phyloP scores from a whole-genome alignment of 2,797 vertebrate genomes.

The Thaleichthys pacificus region DNA sequence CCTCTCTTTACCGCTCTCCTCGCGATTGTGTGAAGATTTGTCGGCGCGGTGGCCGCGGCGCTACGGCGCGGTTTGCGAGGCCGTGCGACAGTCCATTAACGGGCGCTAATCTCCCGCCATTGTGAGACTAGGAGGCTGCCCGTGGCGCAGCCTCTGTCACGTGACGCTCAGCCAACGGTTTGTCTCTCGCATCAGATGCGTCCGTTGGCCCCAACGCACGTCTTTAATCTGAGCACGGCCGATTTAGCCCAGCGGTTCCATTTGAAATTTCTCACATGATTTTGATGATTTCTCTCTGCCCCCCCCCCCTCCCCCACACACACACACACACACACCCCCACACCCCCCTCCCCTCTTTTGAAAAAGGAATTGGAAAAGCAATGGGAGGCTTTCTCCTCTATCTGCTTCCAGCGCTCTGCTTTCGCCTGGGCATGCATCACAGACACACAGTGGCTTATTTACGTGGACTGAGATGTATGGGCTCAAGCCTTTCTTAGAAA shows the following conservation, averaged over 20 bases:
- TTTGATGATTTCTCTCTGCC: slow-evolving; percentile 30
- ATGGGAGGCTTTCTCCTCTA: slow-evolving; percentile 33
- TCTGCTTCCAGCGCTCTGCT: slow-evolving; percentile 33
- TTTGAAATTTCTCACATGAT: slow-evolving; percentile 45
- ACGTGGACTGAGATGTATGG: slow-evolving; percentile 20
- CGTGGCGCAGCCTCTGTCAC: slow-evolving; percentile 28
- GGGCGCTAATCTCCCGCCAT: slow-evolving; percentile 52
- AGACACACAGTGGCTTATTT: slow-evolving; percentile 24
- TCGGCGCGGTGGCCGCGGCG: slow-evolving; percentile 31
- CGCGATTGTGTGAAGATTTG: slow-evolving; percentile 46
- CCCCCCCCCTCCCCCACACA: slow-evolving; percentile 35
- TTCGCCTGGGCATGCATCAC: slow-evolving; percentile 36
- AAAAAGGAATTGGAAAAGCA: slow-evolving; percentile 43
- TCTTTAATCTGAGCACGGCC: slow-evolving; percentile 27
- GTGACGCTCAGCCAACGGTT: slow-evolving; percentile 4
- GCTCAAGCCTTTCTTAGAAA: slow-evolving; percentile 14
- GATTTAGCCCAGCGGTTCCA: slow-evolving; percentile 32
- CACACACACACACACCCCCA: no score
- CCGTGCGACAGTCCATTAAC: slow-evolving; percentile 46
- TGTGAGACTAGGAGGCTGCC: slow-evolving; percentile 29
- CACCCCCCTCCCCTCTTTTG: slow-evolving; percentile 32
- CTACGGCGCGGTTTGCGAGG: slow-evolving; percentile 36
- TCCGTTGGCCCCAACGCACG: slow-evolving; percentile 16
- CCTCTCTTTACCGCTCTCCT: slow-evolving; percentile 52
- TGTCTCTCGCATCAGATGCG: slow-evolving; percentile 31